A percentile compares a stretch with the other conserved stretches of the same genome.
These are phyloP conservation scores for Nephrotoma appendiculata DNA, from an alignment of 2,888 invertebrate genomes.

Conservation along the genomic window DNA sequence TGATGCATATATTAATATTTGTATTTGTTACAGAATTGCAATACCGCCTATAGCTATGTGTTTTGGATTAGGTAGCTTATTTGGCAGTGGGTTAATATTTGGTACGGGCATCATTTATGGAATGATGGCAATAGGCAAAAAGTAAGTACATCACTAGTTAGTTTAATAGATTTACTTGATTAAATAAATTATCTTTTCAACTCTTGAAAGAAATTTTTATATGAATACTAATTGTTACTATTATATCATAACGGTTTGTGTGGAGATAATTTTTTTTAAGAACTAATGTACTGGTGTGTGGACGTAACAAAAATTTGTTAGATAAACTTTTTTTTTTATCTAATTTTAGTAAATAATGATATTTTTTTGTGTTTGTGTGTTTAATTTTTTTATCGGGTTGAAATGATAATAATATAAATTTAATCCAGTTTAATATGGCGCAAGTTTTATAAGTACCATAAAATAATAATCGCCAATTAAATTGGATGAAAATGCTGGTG, in stretches of 20 bases:
- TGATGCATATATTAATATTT: neutral
- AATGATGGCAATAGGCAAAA: constrained; percentile 88
- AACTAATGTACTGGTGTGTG: neutral
- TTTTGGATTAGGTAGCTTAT: constrained; percentile 56
- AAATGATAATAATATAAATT: neutral
- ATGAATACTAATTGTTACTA: neutral
- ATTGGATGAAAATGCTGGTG: neutral
- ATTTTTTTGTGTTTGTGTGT: neutral
- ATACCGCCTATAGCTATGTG: constrained; percentile 69
- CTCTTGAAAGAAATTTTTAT: neutral
- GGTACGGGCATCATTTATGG: constrained; percentile 81
- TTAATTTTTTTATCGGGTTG: neutral
- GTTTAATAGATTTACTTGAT: neutral
- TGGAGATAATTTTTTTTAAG: neutral
- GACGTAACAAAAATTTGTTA: neutral
- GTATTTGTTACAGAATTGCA: constrained; percentile 46
- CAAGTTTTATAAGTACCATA: neutral
- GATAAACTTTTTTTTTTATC: neutral
- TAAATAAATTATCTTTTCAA: neutral
- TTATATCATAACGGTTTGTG: neutral
- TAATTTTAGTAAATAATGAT: neutral
- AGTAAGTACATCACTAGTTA: constrained; percentile 55
- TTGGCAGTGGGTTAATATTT: constrained; percentile 82
- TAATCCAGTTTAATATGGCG: neutral
- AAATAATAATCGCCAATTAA: neutral